These are phyloP conservation scores for Meandrina meandrites DNA, from an alignment of 92 coral and sea anemone species.

Conservation along the genomic window DNA sequence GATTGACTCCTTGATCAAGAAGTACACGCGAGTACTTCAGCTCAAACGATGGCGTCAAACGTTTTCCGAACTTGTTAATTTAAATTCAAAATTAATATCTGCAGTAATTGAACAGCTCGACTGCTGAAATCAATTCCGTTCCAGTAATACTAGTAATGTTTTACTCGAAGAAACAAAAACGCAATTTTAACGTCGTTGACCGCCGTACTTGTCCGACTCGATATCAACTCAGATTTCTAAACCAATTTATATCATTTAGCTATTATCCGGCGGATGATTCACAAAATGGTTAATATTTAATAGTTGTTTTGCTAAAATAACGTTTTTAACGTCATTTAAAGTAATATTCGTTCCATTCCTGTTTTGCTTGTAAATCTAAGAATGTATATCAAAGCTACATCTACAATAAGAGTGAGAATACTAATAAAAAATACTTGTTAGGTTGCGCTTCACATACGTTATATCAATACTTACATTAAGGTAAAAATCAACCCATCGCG, in stretches of 20 bases:
- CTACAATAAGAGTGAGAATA: background rate
- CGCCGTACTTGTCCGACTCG: background rate
- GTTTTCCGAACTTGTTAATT: no score
- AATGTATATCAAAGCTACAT: background rate
- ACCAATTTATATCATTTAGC: background rate
- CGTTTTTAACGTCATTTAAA: background rate
- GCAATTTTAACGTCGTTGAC: background rate
- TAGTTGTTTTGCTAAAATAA: background rate
- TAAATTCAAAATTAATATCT: background rate
- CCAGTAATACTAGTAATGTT: background rate
- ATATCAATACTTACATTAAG: conserved; percentile 52
- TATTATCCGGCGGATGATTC: background rate
- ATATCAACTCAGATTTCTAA: background rate
- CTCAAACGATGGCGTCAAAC: background rate
- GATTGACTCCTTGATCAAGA: background rate
- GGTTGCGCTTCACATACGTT: background rate
- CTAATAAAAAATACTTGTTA: background rate
- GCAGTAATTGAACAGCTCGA: background rate
- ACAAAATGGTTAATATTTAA: background rate
- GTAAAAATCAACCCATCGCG: conserved; percentile 69
- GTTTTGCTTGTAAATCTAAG: background rate
- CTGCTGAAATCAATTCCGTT: background rate
- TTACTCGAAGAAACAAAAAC: no score
- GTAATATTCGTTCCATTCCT: background rate
- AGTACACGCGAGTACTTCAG: no score